Percentiles rank a stretch among this genome's conserved stretches.
Conservation (phyloP, 1,140 invertebrate genomes). For the Bombus pyrosoma region DNA sequence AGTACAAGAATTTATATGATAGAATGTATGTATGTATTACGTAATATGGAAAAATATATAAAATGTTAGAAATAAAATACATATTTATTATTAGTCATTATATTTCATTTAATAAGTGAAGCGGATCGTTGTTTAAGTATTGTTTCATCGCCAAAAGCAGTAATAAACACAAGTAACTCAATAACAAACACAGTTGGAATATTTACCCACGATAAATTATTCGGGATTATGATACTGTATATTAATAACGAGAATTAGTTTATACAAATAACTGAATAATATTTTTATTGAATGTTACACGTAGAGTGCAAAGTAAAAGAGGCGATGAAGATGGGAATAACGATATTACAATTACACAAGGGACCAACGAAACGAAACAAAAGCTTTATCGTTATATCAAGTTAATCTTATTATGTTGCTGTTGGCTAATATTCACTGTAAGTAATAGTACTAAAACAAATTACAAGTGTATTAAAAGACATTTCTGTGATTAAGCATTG, state of each 20-base stretch:
- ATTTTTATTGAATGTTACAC: neutral
- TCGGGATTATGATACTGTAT: too few relatives aligned
- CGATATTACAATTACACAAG: constrained; percentile 22
- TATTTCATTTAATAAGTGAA: neutral
- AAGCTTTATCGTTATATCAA: constrained; percentile 70
- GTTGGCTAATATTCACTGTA: constrained; percentile 76
- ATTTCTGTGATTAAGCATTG: neutral
- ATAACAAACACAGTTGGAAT: too few relatives aligned
- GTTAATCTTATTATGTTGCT: constrained; percentile 66
- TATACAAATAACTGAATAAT: neutral
- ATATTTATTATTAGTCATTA: too few relatives aligned
- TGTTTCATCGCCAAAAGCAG: neutral
- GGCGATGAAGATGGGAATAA: constrained; percentile 43
- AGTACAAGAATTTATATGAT: too few relatives aligned
- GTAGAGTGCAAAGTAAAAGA: constrained; percentile 10
- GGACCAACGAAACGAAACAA: constrained; percentile 48
- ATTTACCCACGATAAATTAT: too few relatives aligned
- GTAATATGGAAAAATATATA: too few relatives aligned
- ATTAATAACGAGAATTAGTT: too few relatives aligned
- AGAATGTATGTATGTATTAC: too few relatives aligned
- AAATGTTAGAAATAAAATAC: too few relatives aligned
- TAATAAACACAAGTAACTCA: neutral
- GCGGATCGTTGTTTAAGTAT: neutral
- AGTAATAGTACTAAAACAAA: constrained; percentile 26
- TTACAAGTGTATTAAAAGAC: neutral